Evolutionary conservation across 2,797 vertebrate species (phyloP).

Genomic region (Rhinogobio ventralis): DNA sequence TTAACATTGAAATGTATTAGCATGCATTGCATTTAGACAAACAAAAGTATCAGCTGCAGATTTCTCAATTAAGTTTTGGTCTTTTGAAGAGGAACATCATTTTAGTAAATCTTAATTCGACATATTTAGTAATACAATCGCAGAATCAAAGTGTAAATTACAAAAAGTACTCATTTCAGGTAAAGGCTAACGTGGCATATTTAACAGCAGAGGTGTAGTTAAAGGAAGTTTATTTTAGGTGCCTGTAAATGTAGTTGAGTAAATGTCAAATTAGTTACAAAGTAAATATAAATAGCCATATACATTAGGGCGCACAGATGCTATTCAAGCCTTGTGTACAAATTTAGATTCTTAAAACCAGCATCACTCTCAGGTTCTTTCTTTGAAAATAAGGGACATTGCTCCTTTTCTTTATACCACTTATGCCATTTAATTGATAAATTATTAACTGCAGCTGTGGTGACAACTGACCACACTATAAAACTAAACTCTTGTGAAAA

Average conservation of each 20-base stretch:
- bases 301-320: background rate
- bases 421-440: background rate
- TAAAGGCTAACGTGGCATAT: background rate
- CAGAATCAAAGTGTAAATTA: background rate
- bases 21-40: constrained; percentile 7
- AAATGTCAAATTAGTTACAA: background rate
- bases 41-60: constrained; percentile 1
- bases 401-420: background rate
- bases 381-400: background rate
- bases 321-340: background rate
- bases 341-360: background rate
- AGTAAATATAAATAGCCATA: background rate
- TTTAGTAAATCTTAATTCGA: background rate
- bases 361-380: background rate
- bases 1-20: constrained; percentile 1
- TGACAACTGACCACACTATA: background rate
- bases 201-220: background rate
- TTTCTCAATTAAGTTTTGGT: constrained; percentile 7
- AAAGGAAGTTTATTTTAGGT: background rate
- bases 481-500: background rate
- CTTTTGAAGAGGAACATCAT: background rate
- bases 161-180: background rate
- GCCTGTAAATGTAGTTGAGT: background rate
- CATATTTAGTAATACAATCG: background rate
- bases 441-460: constrained; percentile 3